phyloP scores from a whole-genome alignment of 1,140 invertebrate species.

The Stegodyphus dumicola region DNA sequence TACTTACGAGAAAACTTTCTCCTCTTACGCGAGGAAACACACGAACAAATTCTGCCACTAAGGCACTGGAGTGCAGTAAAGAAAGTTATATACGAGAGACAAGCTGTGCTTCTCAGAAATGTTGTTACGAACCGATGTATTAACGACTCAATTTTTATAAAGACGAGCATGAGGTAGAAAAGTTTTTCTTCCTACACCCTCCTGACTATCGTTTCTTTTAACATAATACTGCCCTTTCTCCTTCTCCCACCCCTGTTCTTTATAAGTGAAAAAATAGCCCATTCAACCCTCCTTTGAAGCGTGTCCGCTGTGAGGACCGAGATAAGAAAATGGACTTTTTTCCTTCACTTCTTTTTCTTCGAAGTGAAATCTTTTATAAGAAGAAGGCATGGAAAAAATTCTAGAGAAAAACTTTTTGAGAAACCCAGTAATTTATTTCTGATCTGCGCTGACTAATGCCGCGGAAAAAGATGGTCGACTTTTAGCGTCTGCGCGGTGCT shows the following conservation, averaged over 20 bases:
- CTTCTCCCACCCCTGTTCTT: background rate
- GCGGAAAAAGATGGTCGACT: constrained; percentile 31
- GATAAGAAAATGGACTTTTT: constrained; percentile 35
- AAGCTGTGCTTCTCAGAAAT: constrained; percentile 19
- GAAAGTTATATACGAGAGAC: background rate
- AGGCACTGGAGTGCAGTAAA: background rate
- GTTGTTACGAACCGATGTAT: constrained; percentile 35
- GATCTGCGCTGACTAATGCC: constrained; percentile 39
- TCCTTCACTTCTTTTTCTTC: background rate
- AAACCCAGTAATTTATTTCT: constrained; percentile 41
- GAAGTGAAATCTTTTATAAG: constrained; percentile 24
- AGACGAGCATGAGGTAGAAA: background rate
- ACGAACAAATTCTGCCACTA: background rate
- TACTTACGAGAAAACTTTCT: too few species aligned
- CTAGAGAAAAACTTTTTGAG: background rate
- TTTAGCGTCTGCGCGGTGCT: constrained; percentile 2
- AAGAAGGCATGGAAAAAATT: background rate
- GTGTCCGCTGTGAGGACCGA: constrained; percentile 14
- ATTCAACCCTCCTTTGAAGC: constrained; percentile 14
- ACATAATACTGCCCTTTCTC: constrained; percentile 30
- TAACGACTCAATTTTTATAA: constrained; percentile 2
- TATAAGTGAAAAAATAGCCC: constrained; percentile 2
- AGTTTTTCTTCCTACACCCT: constrained; percentile 8
- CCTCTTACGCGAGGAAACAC: too few species aligned
- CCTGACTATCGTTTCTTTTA: constrained; percentile 37